Base-by-base conservation (phyloP, 2,888 invertebrate genomes). In the Netelia inedita region DNA sequence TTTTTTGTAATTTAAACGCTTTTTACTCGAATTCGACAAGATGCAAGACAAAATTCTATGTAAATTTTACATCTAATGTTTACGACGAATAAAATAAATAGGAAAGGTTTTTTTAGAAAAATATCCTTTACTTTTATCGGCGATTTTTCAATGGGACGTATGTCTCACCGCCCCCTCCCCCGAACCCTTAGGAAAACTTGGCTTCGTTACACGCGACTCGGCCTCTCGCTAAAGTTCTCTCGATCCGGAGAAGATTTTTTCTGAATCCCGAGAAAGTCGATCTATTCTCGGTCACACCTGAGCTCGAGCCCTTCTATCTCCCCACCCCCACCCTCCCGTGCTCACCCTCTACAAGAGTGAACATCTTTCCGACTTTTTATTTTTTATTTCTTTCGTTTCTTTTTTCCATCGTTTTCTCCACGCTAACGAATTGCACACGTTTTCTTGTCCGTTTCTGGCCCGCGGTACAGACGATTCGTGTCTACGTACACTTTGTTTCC, bases 261-360 rank as follows among this genome's bases (percentile, higher is more conserved):
- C 65, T 16, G 57, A 83, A 79, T 79, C 50, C 65, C 65, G 50
- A 75, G 71, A 50, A 83, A 80, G 75, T 80, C 75, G 72, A 83
- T 83, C 80, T 59, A 83, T 83, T 75, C 74, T 63, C 61, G 75
- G 83, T 79, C 71, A 83, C 83, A 83, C 83, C 83, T 83, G 83
- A 71, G 74, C 65, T 71, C 83, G 41, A 19, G 53, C 59, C 41
- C 76, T n/a, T 35, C 46, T 5, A 55, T 43, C 2, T 23, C 59
- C 2, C 16, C 19, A 10, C 19, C 9, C 21, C 21, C 53, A 8
- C 11, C 68, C 8, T 2, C 1, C 53, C 21, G 23, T 19, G 21
- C 16, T 46, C 65, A 74, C 53, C 75, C 71, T 59, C 50, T 53
- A 19, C 21, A 50, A 10, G 16, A 19, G 19, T 23, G 55, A 71